phyloP scores from a whole-genome alignment of 2,113 vertebrate genomes.

The Nyctereutes procyonoides region DNA sequence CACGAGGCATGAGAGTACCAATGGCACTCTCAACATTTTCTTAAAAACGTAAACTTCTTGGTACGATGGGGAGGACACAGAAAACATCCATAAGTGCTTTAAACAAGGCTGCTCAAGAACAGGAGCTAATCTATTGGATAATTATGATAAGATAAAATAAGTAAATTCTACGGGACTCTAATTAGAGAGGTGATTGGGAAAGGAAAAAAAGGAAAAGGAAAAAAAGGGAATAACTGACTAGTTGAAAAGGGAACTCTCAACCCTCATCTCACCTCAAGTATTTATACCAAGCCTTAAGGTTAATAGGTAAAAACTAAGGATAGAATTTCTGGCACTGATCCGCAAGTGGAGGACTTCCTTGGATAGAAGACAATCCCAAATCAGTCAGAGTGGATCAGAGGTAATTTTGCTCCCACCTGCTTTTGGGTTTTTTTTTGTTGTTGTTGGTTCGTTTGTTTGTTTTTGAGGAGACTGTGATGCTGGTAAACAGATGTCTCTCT shows the following conservation, averaged over 20 bases:
- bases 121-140: neutral
- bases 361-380: neutral
- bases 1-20: neutral
- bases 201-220: too few species aligned
- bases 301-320: neutral
- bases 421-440: too few species aligned
- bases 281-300: neutral
- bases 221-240: neutral
- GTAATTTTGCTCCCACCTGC: neutral
- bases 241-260: neutral
- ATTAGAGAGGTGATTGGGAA: neutral
- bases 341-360: neutral
- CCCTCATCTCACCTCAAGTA: neutral
- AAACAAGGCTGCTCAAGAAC: neutral
- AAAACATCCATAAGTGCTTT: neutral
- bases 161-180: neutral
- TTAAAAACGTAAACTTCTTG: neutral
- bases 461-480: neutral
- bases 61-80: neutral
- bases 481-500: neutral
- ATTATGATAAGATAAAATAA: neutral
- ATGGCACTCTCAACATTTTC: neutral
- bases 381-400: neutral
- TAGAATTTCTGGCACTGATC: neutral
- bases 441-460: too few species aligned